Base-by-base conservation (phyloP, 2,113 vertebrate genomes). In the Anhinga anhinga region DNA sequence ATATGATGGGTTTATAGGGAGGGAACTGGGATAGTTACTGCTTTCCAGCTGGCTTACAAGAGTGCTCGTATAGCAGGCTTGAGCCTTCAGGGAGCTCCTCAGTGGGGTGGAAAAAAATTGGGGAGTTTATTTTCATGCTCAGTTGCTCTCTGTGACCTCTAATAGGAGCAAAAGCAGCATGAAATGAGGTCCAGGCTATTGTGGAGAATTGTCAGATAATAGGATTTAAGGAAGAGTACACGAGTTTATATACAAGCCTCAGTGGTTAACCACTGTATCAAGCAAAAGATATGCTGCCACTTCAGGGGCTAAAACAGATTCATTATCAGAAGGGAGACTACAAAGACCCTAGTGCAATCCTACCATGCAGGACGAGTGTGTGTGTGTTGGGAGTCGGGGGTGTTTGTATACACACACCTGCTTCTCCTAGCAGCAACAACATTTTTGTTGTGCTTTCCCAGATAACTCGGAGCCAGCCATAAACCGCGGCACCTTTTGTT, bases 311-410 rank as follows among this genome's bases (percentile, higher is more conserved):
- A 89, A 84, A 66, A 11, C 10, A 74, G 25, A 38, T 38, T 71
- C 16, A 7, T 40, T 76, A 23, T 61, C 22, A 56, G 61, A 89
- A 79, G 11, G 40, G 44, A 86, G 17, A 21, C 21, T 27, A 34
- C 23, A 27, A 72, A 89, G 66, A 76, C 10, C 5, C 15, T 16
- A 34, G 16, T 21, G 13, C 61, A 67, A 71, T 26, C 23, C 18
- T 0, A 0, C 50, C 61, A 20, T n/a, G 40, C 27, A 47, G 70
- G 30, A 40, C 2, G 2, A 36, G 13, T 8, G 10, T 19, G 44
- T 16, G 7, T 45, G 44, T 45, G 44, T 15, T 42, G 13, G 5
- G 5, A 6, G 7, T 15, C 16, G 3, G 7, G 17, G 38, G 38
- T 40, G 38, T n/a, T n/a, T 3, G 3, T 21, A 19, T 26, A 23